Percentiles rank a stretch among this genome's conserved stretches.
phyloP scores from a whole-genome alignment of 2,797 vertebrate species.

The Manis javanica region DNA sequence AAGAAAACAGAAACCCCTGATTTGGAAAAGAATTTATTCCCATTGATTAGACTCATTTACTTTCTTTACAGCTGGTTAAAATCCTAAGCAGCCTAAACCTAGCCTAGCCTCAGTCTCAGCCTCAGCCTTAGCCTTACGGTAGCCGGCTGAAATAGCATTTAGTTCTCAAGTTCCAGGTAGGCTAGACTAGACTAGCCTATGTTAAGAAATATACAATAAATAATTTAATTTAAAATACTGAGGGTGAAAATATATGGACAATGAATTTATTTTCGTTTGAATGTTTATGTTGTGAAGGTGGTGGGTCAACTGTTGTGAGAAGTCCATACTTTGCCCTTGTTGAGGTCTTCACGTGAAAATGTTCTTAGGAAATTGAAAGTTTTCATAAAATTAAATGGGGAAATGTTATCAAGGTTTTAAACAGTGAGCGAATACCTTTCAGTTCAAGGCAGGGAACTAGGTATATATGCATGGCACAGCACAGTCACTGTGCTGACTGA shows the following conservation, averaged over 20 bases:
- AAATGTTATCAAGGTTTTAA: neutral
- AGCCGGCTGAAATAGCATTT: too few species aligned
- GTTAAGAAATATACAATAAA: conserved; percentile 10
- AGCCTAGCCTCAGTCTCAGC: too few species aligned
- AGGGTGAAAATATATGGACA: neutral
- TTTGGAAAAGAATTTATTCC: too few species aligned
- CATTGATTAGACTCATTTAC: too few species aligned
- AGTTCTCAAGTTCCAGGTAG: too few species aligned
- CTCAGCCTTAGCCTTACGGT: too few species aligned
- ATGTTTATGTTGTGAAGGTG: neutral
- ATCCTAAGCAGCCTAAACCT: too few species aligned
- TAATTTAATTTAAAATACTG: neutral
- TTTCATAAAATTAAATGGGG: neutral
- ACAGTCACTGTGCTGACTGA: neutral
- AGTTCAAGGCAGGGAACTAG: neutral
- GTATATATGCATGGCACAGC: neutral
- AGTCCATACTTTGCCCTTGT: neutral
- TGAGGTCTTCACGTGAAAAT: conserved; percentile 4
- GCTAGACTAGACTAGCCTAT: neutral
- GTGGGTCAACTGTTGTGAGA: neutral
- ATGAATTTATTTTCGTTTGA: neutral
- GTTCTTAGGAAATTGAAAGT: conserved; percentile 2
- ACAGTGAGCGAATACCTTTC: neutral
- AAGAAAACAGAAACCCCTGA: too few species aligned
- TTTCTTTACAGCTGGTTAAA: too few species aligned